A percentile compares a stretch with the other conserved stretches of the same genome.
phyloP scores from a whole-genome alignment of 2,113 vertebrate species.

The Nesoenas mayeri region DNA sequence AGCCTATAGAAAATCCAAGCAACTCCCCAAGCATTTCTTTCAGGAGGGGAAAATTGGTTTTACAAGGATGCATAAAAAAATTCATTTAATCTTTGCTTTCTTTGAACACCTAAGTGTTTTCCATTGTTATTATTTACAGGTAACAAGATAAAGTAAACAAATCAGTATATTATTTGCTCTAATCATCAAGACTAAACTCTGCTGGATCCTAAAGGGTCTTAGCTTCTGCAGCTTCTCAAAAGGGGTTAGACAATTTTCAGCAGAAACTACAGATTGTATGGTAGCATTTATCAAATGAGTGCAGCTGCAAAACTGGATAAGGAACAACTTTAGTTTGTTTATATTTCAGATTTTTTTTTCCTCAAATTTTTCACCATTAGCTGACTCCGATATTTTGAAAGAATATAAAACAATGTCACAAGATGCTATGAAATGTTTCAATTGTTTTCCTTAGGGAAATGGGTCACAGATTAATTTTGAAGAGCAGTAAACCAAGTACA shows the following conservation, averaged over 20 bases:
- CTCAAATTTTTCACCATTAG: constrained; percentile 1
- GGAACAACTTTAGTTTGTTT: neutral
- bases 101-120: neutral
- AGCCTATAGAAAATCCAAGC: neutral
- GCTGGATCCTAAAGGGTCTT: neutral
- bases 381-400: constrained; percentile 1
- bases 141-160: neutral
- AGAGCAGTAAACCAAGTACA: constrained; percentile 1
- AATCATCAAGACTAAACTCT: neutral
- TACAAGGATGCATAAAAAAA: neutral
- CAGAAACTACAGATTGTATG: neutral
- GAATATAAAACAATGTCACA: neutral
- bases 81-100: neutral
- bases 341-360: neutral
- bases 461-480: constrained; percentile 12
- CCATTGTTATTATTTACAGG: neutral
- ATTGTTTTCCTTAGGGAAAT: constrained; percentile 24
- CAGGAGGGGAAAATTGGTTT: neutral
- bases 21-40: neutral
- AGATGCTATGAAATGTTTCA: constrained; percentile 11
- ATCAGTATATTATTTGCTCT: neutral
- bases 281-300: neutral
- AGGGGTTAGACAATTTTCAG: neutral
- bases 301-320: neutral
- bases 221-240: neutral